Percentiles rank a stretch among this genome's conserved stretches.
phyloP scores from a whole-genome alignment of 2,113 vertebrate species.

The Gymnobelideus leadbeateri region DNA sequence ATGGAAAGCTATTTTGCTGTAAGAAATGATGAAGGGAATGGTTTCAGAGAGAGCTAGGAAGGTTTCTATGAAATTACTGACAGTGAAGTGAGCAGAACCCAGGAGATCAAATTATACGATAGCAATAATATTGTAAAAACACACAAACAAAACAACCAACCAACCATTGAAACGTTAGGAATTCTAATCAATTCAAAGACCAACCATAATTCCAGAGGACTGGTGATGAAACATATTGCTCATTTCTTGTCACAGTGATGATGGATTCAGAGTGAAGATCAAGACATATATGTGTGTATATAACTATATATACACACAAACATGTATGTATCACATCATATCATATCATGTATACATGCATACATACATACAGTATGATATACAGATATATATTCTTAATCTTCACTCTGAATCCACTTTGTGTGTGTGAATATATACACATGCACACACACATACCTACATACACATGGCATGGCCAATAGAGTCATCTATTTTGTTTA shows the following conservation, averaged over 20 bases:
- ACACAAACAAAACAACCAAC: not conserved
- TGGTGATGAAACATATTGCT: not conserved
- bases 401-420: no score
- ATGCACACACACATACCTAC: no score
- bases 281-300: not conserved
- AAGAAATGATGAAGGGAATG: not conserved
- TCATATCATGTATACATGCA: no score
- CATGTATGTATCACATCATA: no score
- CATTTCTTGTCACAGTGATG: not conserved
- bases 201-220: not conserved
- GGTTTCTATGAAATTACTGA: not conserved
- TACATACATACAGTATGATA: no score
- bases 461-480: not conserved
- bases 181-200: not conserved
- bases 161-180: not conserved
- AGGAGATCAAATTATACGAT: not conserved
- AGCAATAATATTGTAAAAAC: not conserved
- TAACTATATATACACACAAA: no score
- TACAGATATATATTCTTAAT: no score
- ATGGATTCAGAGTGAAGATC: not conserved
- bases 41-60: not conserved
- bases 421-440: no score
- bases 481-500: not conserved
- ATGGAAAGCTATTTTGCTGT: not conserved
- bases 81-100: not conserved